Conservation (phyloP, 2,888 invertebrate species). For the Copidosoma aretas region DNA sequence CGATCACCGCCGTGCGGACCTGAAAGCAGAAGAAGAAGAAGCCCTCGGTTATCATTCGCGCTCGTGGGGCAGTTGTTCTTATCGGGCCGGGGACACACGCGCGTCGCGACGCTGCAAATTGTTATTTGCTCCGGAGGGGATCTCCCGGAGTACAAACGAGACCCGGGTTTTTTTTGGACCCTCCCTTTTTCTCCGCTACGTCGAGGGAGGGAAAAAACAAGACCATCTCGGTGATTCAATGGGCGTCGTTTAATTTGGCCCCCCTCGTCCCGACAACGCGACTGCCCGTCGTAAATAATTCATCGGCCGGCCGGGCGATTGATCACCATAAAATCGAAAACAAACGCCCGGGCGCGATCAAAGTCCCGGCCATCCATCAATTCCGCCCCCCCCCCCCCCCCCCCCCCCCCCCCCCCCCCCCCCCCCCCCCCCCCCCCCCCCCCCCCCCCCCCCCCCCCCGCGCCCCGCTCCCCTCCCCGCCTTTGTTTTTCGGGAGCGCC, state of each 20-base stretch:
- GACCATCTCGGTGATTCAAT: no score
- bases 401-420: neutral
- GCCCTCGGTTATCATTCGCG: no score
- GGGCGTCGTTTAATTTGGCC: no score
- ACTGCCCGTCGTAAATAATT: neutral
- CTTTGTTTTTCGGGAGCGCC: constrained; percentile 29
- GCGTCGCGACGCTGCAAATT: no score
- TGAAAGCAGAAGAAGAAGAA: constrained; percentile 2
- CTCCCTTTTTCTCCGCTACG: no score
- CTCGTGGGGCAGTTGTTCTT: no score
- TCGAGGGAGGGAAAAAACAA: no score
- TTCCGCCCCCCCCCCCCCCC: neutral
- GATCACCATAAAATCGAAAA: neutral
- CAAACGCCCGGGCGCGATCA: neutral
- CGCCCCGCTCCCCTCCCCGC: neutral
- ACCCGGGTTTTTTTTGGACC: no score
- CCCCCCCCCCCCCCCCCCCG: neutral
- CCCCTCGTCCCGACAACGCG: no score
- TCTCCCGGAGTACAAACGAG: no score
- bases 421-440: neutral
- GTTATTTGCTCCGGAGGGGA: no score
- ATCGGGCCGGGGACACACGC: no score
- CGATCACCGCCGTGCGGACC: neutral
- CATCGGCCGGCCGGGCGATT: neutral
- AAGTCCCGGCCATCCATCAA: neutral